Base-by-base conservation (phyloP, 2,113 vertebrate genomes). In the Stigmatopora argus region DNA sequence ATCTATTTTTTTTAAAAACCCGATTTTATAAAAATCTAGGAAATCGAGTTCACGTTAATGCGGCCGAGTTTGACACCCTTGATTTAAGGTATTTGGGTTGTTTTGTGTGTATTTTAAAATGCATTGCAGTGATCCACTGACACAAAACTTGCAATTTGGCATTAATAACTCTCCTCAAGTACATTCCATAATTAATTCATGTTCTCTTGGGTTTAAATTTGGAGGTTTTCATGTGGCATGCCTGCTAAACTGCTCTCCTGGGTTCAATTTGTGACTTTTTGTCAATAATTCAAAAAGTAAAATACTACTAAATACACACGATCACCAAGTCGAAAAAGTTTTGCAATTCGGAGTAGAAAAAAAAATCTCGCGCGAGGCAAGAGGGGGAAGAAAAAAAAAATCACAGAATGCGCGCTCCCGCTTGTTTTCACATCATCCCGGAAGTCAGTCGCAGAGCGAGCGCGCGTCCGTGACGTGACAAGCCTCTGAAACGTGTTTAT, bases 381-480 rank as follows among this genome's bases (percentile, higher is more conserved):
- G 2, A 31, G 53, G 1, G 53, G 1, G 26, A 31, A 31, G 26
- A 31, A 31, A 31, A n/a, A 31, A n/a, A 6, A 56, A 45, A 19
- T 14, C n/a, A 11, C 53, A 17, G 26, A 5, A 10, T 1, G 57
- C 57, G 18, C 57, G 57, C 57, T 19, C 57, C 10, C 31, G 34
- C 34, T 59, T 61, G 58, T 61, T 61, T 61, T 61, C 38, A 44
- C 9, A 21, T n/a, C 19, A 45, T 56, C 41, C 59, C 59, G 59
- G 59, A 61, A 61, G 41, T 61, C 13, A 15, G 13, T 23, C 12
- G 7, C 38, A 61, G 58, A 19, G 7, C 5, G 41, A 5, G 41
- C 41, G 19, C 58, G 41, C 12, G 17, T 8, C 41, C 13, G 35
- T 15, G 59, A 61, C 59, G 59, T 8, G 41, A 44, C 53, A 14